phyloP scores from a whole-genome alignment of 2,888 invertebrate genomes.

The Macrostomum cliftonense region DNA sequence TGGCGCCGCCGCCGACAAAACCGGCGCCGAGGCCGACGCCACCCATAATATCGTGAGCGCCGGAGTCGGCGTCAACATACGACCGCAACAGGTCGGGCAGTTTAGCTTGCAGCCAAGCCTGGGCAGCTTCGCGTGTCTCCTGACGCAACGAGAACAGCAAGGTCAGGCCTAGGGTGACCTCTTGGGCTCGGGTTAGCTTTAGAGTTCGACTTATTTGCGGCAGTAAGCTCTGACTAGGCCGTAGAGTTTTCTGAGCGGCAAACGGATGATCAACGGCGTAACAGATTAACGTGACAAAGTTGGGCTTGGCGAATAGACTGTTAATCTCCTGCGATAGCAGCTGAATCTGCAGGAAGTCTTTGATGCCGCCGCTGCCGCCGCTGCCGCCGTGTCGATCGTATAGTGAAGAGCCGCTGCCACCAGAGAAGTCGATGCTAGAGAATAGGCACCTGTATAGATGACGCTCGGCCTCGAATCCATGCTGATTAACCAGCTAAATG shows the following conservation, averaged over 20 bases:
- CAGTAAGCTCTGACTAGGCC: constrained; percentile 45
- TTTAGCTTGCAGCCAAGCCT: constrained; percentile 58
- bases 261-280: constrained; percentile 66
- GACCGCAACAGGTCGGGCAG: constrained; percentile 55
- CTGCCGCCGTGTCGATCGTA: constrained; percentile 36
- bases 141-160: constrained; percentile 58
- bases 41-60: too few relatives aligned
- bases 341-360: constrained; percentile 41
- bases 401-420: constrained; percentile 41
- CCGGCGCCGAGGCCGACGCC: too few relatives aligned
- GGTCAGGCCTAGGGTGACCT: constrained; percentile 70
- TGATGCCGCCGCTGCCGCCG: too few relatives aligned
- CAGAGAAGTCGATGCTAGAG: constrained; percentile 64
- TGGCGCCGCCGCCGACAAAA: constrained; percentile 1
- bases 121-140: constrained; percentile 55
- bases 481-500: constrained; percentile 66
- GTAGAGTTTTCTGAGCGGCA: constrained; percentile 47
- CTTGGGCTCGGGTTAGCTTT: constrained; percentile 67
- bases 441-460: constrained; percentile 84
- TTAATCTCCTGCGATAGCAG: constrained; percentile 58
- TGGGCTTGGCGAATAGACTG: constrained; percentile 60
- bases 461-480: constrained; percentile 89
- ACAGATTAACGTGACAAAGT: constrained; percentile 67
- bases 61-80: constrained; percentile 53
- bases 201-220: constrained; percentile 64